Evolutionary conservation across 2,888 invertebrate species (phyloP), one percentile per base, ranked within the genome.

Genomic region (Empis stercorea): DNA sequence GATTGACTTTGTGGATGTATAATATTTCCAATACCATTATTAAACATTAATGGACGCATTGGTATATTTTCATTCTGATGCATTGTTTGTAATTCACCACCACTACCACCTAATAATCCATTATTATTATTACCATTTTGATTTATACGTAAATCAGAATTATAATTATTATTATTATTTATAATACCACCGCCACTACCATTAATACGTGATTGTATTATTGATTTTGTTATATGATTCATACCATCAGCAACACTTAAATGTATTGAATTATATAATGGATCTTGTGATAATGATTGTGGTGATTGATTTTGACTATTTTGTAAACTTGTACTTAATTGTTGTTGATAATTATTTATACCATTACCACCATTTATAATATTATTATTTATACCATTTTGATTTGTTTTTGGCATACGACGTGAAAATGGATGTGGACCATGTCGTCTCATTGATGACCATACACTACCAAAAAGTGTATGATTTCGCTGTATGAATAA

Each of bases 391-490:
- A 57, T 17, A 38, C 38, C 17, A 17, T 17, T 56, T 37, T 63
- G 61, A 0, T 53, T 52, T n/a, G 61, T 59, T 53, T 60, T 60
- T 45, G 56, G 58, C 46, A 57, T 59, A 23, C 64, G 61, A 1
- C 57, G 52, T 1, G 60, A 57, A 51, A 68, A 66, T 20, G 63
- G 62, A 32, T 59, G 63, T 41, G 74, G 73, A 6, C 77, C 79
- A 57, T 84, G 85, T 51, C 87, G 78, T 61, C 87, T 76, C 75
- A 94, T 87, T 51, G 92, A 91, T 10, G 92, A 91, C 92, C 93
- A 93, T 30, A 95, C 92, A 60, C 87, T 92, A 47, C 96, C 96
- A 63, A 96, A 96, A 44, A 96, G 73, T 43, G 92, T 89, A 69
- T 96, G 96, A 67, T 96, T 94, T 64, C 96, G 81, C 94, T 95